These are phyloP conservation scores for Trachelus iudaicus DNA, from an alignment of 2,888 invertebrate genomes.

Conservation along the genomic window DNA sequence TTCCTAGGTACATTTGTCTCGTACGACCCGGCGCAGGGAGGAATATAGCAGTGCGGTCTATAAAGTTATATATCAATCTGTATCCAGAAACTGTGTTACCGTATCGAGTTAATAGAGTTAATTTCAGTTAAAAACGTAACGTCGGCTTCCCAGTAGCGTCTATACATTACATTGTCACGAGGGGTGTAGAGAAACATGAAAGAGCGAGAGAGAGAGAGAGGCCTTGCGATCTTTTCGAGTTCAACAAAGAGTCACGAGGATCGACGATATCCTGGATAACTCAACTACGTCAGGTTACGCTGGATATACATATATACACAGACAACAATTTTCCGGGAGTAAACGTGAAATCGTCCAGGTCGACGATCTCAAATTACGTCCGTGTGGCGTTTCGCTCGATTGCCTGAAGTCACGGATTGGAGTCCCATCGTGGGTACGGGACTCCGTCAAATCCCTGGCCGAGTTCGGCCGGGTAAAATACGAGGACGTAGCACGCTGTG, in stretches of 20 bases:
- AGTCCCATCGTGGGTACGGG: conserved; percentile 1
- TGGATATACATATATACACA: not conserved
- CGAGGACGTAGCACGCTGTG: conserved; percentile 40
- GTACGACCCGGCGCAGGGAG: conserved; percentile 15
- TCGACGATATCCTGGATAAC: not conserved
- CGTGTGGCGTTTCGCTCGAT: conserved; percentile 17
- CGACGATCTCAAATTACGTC: conserved; percentile 33
- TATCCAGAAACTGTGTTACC: conserved; percentile 21
- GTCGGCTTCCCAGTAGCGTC: not conserved
- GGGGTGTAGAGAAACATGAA: not conserved
- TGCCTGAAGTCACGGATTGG: conserved; percentile 25
- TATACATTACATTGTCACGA: not conserved
- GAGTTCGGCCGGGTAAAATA: not conserved
- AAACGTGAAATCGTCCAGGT: conserved; percentile 34
- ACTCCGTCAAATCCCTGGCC: not conserved
- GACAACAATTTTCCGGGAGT: not conserved
- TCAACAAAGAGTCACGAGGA: not conserved
- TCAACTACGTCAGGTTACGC: not conserved
- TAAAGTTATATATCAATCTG: conserved; percentile 47
- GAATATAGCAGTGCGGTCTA: conserved; percentile 28
- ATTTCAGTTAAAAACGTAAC: conserved; percentile 35
- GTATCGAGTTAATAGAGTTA: conserved; percentile 48
- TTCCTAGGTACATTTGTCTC: conserved; percentile 22
- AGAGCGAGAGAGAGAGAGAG: not conserved
- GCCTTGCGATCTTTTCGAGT: not conserved